Evolutionary conservation across 2,797 vertebrate genomes (phyloP).

Genomic region (Emydoidea blandingii): DNA sequence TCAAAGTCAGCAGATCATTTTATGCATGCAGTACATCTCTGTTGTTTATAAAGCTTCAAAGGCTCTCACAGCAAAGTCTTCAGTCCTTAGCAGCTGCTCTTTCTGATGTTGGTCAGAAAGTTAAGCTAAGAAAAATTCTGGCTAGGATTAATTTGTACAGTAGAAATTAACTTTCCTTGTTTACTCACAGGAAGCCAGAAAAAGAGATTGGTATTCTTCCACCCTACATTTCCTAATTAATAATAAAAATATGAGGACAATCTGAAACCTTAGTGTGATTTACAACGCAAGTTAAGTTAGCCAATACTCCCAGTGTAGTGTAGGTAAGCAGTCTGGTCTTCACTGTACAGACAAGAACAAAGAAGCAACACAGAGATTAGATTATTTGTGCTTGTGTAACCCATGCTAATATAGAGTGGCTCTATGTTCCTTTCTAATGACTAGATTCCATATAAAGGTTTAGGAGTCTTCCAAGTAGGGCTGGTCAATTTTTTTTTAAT

Average conservation of each 20-base stretch:
- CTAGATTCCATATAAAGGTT: not conserved
- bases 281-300: not conserved
- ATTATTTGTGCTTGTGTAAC: not conserved
- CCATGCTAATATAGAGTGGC: not conserved
- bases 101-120: slow-evolving; percentile 29
- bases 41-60: slow-evolving; percentile 59
- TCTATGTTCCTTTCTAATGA: not conserved
- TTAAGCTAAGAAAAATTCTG: slow-evolving; percentile 33
- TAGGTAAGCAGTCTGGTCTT: not conserved
- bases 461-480: not conserved
- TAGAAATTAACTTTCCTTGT: not conserved
- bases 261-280: not conserved
- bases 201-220: not conserved
- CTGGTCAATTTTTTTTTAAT: too few relatives aligned
- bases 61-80: slow-evolving; percentile 44
- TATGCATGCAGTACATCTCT: slow-evolving; percentile 53
- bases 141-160: not conserved
- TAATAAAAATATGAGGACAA: not conserved
- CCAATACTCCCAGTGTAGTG: too few relatives aligned
- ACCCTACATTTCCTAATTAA: not conserved
- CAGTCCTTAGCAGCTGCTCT: slow-evolving; percentile 27
- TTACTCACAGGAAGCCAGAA: not conserved
- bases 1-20: slow-evolving; percentile 55
- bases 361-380: not conserved
- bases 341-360: not conserved